phyloP scores from a whole-genome alignment of 1,140 invertebrate genomes.

The Atopsyche davidsoni region DNA sequence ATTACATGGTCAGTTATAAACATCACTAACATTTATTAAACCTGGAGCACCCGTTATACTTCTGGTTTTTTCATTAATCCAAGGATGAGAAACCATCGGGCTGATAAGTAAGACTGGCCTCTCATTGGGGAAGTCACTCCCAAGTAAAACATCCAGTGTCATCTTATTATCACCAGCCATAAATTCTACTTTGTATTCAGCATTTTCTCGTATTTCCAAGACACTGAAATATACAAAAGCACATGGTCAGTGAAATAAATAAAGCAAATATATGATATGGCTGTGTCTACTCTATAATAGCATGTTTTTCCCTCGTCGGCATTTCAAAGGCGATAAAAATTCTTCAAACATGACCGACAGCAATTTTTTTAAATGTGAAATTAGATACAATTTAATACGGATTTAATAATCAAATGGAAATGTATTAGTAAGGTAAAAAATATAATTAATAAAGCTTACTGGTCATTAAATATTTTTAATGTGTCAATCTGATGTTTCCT shows the following conservation, averaged over 20 bases:
- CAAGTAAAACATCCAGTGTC: slow-evolving; percentile 56
- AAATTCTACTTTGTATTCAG: slow-evolving; percentile 67
- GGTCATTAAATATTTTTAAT: slow-evolving; percentile 17
- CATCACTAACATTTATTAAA: slow-evolving; percentile 55
- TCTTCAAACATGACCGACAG: not conserved
- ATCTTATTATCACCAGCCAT: slow-evolving; percentile 54
- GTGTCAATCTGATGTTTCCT: slow-evolving; percentile 12
- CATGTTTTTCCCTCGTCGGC: no score
- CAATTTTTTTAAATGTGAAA: not conserved
- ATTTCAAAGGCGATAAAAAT: no score
- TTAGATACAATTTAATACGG: not conserved
- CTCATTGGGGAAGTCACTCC: slow-evolving; percentile 64
- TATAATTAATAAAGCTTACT: slow-evolving; percentile 7
- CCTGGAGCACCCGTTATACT: slow-evolving; percentile 66
- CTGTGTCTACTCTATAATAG: no score
- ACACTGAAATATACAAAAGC: slow-evolving; percentile 49
- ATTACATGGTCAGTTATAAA: not conserved
- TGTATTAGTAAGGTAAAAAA: not conserved
- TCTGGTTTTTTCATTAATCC: slow-evolving; percentile 56
- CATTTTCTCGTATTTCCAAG: slow-evolving; percentile 58
- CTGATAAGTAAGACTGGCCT: slow-evolving; percentile 62
- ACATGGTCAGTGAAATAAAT: not conserved
- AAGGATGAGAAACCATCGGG: slow-evolving; percentile 60
- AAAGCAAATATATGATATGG: not conserved
- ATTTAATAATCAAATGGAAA: not conserved